Base-by-base conservation (phyloP, 2,888 invertebrate genomes). In the Gibbula magus region DNA sequence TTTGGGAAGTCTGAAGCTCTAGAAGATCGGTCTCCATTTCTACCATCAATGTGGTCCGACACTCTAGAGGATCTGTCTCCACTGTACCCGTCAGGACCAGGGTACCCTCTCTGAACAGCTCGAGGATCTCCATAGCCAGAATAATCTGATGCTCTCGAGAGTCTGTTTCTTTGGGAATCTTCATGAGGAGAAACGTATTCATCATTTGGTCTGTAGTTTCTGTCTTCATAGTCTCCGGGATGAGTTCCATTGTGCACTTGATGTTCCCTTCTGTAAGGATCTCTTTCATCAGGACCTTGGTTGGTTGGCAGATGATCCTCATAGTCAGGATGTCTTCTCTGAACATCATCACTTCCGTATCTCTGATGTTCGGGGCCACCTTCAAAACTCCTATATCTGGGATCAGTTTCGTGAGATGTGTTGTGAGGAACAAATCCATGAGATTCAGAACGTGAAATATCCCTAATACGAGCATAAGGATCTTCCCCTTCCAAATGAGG, bases 101-200 rank as follows among this genome's bases (percentile, higher is more conserved):
- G 35, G 8, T 20, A 35, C 10, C n/a, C 45, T 73, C 10, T 18
- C 3, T 20, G 73, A 39, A 35, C 35, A 18, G 45, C 54, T n/a
- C 54, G 52, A 29, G 18, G n/a, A 29, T 22, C 32, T 10, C 53
- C 75, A 18, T 22, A 29, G 25, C 53, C 54, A 18, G 75, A 54
- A n/a, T 53, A 35, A 53, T 75, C 75, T 3, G 75, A 75, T 54
- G 75, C 75, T 54, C 75, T 75, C 7, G 75, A 75, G n/a, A 32
- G 35, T 54, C 75, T 52, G 52, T 54, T 54, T 25, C 53, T n/a
- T n/a, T 25, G 75, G n/a, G 54, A 29, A 18, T 35, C 75, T 18
- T 32, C 32, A 29, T 32, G 29, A 53, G 51, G 13, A 10, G 52
- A 35, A 8, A 39, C 39, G 45, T n/a, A 29, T 25, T 29, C 25